Base-by-base conservation (phyloP, 2,888 invertebrate genomes). In the Thecocarcelia acutangulata region DNA sequence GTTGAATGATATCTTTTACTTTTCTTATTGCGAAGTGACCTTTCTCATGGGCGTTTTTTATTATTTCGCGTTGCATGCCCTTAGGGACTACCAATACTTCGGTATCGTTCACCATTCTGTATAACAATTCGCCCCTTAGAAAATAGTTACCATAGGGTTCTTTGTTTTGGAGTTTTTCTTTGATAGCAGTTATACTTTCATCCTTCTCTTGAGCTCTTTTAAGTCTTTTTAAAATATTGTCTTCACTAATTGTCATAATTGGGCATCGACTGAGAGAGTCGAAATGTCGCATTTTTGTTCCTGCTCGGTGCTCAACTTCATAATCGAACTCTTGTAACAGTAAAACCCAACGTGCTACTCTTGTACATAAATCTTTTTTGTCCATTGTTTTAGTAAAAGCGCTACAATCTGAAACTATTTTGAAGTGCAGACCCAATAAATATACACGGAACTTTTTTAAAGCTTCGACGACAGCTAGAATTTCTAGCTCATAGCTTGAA, bases 401-500 rank as follows among this genome's bases (percentile, higher is more conserved):
- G 15, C 75, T 70, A 19, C 83, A 80, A 33, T 79, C 83, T 8
- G 76, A 70, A 1, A 66, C 75, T 4, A 83, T 13, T 17, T 76
- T 83, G 21, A 83, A 83, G 15, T 64, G 64, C n/a, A 61, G 21
- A 9, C 80, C 84, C 0, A 85, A 42, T 0, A 84, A 83, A 85
- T 85, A 85, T 19, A 83, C 69, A 2, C 85, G 58, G 56, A 85
- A 87, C 46, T 85, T 87, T 42, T 84, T 84, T 11, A 86, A 13
- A 2, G 85, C 83, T 24, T 77, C 76, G 8, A 85, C 64, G 3
- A 87, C 82, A 0, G 85, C 86, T 0, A 85, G 33, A 9, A 83
- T n/a, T n/a, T 86, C 85, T 21, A 87, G 37, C 61, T 85, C 84
- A 21, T 87, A 86, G 85, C 77, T 74, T 1, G 50, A 21, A 52